Evolutionary conservation across 2,888 invertebrate genomes (phyloP).

Genomic region (Caenorhabditis sp.): DNA sequence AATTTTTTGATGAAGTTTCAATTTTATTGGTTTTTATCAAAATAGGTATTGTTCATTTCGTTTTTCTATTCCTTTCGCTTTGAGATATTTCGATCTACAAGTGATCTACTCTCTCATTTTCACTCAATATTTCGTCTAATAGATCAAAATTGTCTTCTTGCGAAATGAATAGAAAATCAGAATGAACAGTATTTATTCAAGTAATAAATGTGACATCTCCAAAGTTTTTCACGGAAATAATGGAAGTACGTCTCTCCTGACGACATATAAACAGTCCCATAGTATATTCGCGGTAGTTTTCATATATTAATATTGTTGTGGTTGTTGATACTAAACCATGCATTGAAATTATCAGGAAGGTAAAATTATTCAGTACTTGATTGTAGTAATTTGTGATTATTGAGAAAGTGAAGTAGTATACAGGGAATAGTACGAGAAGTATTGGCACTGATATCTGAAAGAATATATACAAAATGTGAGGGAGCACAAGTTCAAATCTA

Average conservation of each 20-base stretch:
- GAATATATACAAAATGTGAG: too few relatives aligned
- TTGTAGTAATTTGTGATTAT: slow-evolving; percentile 22
- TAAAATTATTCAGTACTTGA: slow-evolving; percentile 28
- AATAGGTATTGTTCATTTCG: too few relatives aligned
- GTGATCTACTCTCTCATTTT: too few relatives aligned
- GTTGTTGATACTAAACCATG: slow-evolving; percentile 26
- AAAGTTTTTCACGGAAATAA: neutral
- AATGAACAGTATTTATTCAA: too few relatives aligned
- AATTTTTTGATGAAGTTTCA: slow-evolving; percentile 11
- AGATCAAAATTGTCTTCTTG: too few relatives aligned
- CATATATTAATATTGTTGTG: slow-evolving; percentile 22
- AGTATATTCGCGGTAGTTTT: slow-evolving; percentile 19
- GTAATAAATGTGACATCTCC: neutral
- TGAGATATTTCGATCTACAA: too few relatives aligned
- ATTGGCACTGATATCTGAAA: slow-evolving; percentile 23
- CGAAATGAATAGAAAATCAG: too few relatives aligned
- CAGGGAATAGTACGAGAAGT: slow-evolving; percentile 17
- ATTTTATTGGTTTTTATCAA: too few relatives aligned
- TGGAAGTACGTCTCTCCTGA: neutral
- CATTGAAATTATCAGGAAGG: slow-evolving; percentile 25
- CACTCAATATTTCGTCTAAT: too few relatives aligned
- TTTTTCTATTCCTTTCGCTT: too few relatives aligned
- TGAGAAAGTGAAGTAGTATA: slow-evolving; percentile 21
- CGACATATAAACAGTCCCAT: neutral
- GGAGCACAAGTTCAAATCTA: too few relatives aligned